Evolutionary conservation across 2,888 invertebrate species (phyloP), one percentile per base, ranked within the genome.

Genomic region (Sinopyrophorus schimmeli): DNA sequence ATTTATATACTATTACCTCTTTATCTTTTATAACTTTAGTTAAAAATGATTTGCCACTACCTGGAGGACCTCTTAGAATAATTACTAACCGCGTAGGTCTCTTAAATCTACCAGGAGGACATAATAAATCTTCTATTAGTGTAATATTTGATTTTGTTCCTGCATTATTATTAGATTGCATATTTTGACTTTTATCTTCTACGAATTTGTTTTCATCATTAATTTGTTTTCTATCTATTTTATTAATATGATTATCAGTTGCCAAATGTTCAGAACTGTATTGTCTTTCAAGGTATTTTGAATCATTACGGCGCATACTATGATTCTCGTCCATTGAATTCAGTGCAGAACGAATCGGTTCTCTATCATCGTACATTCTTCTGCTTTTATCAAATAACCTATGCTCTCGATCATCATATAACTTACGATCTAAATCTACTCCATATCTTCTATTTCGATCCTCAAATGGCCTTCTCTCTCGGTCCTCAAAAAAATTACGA

Each of bases 11-110:
- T 9, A 23, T 59, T 70, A 83, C 84, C 78, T 86, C 86, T 66
- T 80, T 81, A 48, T 86, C 86, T 69, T 94, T 91, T 58, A 94
- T 91, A 50, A 92, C 75, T 74, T 90, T 92, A 0, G 93, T 91
- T 51, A 92, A 79, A 72, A 87, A 89, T 4, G 93, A 91, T 76
- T 97, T 97, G 21, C 97, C 97, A 72, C 94, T 89, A 5, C 97
- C 97, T 0, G 97, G 95, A 9, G 91, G 86, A 3, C 97, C 97
- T 70, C 97, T 78, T 35, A 98, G 74, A 62, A 98, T 89, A 47
- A 96, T 86, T 17, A 90, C 91, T 61, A 97, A 86, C 70, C 81
- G 76, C 10, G 78, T 78, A 11, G 96, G 92, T 60, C 97, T 81
- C 60, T 82, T 84, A 50, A 80, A 77, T 32, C 96, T 80, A 5